phyloP scores from a whole-genome alignment of 1,140 invertebrate species.

The Bombus sibiricus region DNA sequence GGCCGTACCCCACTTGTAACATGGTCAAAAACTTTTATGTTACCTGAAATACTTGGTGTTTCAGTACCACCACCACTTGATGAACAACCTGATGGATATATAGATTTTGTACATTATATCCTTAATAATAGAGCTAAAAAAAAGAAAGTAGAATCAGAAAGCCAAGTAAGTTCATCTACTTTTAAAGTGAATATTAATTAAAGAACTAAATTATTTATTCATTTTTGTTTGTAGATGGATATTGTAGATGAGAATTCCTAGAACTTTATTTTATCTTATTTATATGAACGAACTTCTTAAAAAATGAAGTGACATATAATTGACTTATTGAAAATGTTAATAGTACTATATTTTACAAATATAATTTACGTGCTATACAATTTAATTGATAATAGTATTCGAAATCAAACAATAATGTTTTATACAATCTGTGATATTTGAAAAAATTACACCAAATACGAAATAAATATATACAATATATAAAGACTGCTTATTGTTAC shows the following conservation, averaged over 20 bases:
- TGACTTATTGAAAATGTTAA: conserved; percentile 11
- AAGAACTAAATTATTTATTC: background rate
- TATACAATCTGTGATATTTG: conserved; percentile 3
- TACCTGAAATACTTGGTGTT: conserved; percentile 89
- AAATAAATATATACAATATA: background rate
- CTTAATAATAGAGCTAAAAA: conserved; percentile 21
- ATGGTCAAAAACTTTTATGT: conserved; percentile 95
- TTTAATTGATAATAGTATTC: conserved; percentile 16
- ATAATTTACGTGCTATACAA: conserved; percentile 19
- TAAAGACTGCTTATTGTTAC: background rate
- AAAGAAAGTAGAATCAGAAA: conserved; percentile 13
- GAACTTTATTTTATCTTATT: conserved; percentile 25
- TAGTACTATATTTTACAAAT: conserved; percentile 18
- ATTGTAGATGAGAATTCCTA: conserved; percentile 8
- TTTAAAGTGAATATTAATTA: conserved; percentile 11
- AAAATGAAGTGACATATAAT: conserved; percentile 14
- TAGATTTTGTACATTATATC: conserved; percentile 74
- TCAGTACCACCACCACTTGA: conserved; percentile 77
- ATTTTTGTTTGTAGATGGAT: conserved; percentile 30
- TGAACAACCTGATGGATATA: conserved; percentile 78
- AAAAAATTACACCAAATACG: background rate
- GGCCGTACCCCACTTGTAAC: conserved; percentile 92
- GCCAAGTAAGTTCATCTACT: background rate
- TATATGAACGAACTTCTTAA: conserved; percentile 22
- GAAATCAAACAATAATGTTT: background rate